Conservation (phyloP, 2,797 vertebrate species). For the Gastrophryne carolinensis region DNA sequence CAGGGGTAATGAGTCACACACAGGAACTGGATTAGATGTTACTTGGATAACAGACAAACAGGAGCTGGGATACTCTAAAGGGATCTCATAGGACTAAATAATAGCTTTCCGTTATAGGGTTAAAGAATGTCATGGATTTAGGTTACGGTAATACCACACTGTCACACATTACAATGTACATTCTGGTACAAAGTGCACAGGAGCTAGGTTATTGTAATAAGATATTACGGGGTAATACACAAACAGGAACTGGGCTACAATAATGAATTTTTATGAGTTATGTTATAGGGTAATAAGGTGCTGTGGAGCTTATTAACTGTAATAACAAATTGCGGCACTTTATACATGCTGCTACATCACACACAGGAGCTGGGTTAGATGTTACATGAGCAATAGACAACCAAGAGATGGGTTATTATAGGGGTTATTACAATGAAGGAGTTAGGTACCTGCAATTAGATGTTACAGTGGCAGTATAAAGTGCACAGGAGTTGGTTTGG, state of each 20-base stretch:
- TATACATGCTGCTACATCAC: no score
- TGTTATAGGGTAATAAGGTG: not conserved
- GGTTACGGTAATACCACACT: no score
- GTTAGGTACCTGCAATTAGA: not conserved
- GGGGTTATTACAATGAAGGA: not conserved
- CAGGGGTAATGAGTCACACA: not conserved
- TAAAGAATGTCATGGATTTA: no score
- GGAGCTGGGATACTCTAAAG: not conserved
- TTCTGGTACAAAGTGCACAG: not conserved
- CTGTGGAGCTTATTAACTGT: no score
- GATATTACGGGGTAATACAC: not conserved
- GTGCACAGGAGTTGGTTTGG: no score
- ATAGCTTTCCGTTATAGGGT: no score
- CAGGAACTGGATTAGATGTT: not conserved
- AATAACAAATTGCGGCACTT: no score
- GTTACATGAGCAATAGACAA: no score
- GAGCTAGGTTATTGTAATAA: not conserved
- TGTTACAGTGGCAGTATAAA: conserved; percentile 1
- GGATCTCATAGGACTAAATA: no score
- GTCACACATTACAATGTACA: no score
- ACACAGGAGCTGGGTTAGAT: not conserved
- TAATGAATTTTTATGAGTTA: not conserved
- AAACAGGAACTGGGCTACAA: not conserved
- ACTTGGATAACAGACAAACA: not conserved
- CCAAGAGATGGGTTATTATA: not conserved